Evolutionary conservation across 1,140 invertebrate genomes (phyloP).

Genomic region (Aporrectodea caliginosa): DNA sequence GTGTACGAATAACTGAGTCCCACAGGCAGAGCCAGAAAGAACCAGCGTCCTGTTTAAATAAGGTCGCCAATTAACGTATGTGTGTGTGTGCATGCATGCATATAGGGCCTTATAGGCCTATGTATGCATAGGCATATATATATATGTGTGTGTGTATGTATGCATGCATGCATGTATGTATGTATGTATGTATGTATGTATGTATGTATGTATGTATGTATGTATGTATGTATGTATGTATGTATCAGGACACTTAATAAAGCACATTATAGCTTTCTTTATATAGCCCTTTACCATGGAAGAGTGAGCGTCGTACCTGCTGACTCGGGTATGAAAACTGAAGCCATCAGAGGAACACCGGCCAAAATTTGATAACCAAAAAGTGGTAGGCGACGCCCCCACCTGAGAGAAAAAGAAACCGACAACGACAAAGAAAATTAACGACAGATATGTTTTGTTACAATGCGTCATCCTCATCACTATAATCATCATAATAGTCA

Average conservation of each 20-base stretch:
- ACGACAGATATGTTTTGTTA: neutral
- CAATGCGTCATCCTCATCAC: too few species aligned
- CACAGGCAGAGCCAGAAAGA: too few species aligned
- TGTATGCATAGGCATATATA: neutral
- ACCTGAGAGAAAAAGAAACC: neutral
- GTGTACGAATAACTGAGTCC: too few species aligned
- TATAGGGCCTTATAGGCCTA: too few species aligned
- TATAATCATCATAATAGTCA: too few species aligned
- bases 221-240: too few species aligned
- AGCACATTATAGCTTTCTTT: too few species aligned
- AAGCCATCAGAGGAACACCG: neutral
- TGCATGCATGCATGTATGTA: constrained; percentile 1
- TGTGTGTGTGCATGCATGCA: neutral
- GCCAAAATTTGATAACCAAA: neutral
- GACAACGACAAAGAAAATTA: neutral
- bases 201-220: constrained; percentile 7
- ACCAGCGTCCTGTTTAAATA: neutral
- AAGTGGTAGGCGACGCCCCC: neutral
- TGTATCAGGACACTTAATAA: too few species aligned
- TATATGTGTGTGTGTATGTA: constrained; percentile 1
- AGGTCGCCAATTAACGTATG: neutral
- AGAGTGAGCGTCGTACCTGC: too few species aligned
- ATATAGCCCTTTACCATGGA: too few species aligned
- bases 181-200: constrained; percentile 7
- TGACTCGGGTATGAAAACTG: neutral